A percentile compares a stretch with the other conserved stretches of the same genome.
Conservation (phyloP, 2,113 vertebrate genomes). For the Gopherus flavomarginatus region DNA sequence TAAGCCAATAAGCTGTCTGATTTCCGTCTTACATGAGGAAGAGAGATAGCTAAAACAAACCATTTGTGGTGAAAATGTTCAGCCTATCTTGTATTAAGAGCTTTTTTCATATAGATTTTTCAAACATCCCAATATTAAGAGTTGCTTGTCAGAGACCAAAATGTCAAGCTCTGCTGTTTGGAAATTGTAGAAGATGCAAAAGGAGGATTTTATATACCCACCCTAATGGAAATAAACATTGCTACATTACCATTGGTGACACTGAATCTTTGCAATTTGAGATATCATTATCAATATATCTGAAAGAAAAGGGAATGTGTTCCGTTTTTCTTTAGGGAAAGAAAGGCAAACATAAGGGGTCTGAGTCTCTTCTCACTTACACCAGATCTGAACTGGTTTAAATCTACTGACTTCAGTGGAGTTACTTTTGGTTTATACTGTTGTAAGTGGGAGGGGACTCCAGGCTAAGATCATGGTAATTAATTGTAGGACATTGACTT, state of each 20-base stretch:
- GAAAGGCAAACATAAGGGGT: neutral
- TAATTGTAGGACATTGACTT: neutral
- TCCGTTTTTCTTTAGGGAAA: slow-evolving; percentile 34
- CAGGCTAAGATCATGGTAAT: neutral
- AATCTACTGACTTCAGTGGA: neutral
- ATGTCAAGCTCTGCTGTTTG: slow-evolving; percentile 75
- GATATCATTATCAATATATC: slow-evolving; percentile 37
- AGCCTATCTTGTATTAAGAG: slow-evolving; percentile 78
- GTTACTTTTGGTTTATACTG: neutral
- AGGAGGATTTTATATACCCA: slow-evolving; percentile 71
- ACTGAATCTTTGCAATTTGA: slow-evolving; percentile 53
- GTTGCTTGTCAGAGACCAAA: slow-evolving; percentile 74
- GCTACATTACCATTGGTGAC: slow-evolving; percentile 56
- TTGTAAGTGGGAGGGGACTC: neutral
- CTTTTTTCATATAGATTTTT: slow-evolving; percentile 75
- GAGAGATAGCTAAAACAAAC: slow-evolving; percentile 82
- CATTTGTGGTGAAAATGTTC: slow-evolving; percentile 73
- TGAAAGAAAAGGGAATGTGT: slow-evolving; percentile 42
- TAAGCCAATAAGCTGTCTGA: slow-evolving; percentile 95
- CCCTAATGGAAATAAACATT: slow-evolving; percentile 75
- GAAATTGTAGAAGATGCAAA: slow-evolving; percentile 73
- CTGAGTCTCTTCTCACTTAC: slow-evolving; percentile 45
- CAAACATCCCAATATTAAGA: slow-evolving; percentile 65
- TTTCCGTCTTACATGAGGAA: slow-evolving; percentile 78
- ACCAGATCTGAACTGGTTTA: slow-evolving; percentile 41